Evolutionary conservation across 2,888 invertebrate species (phyloP).

Genomic region (Listrodromus nycthemerus): DNA sequence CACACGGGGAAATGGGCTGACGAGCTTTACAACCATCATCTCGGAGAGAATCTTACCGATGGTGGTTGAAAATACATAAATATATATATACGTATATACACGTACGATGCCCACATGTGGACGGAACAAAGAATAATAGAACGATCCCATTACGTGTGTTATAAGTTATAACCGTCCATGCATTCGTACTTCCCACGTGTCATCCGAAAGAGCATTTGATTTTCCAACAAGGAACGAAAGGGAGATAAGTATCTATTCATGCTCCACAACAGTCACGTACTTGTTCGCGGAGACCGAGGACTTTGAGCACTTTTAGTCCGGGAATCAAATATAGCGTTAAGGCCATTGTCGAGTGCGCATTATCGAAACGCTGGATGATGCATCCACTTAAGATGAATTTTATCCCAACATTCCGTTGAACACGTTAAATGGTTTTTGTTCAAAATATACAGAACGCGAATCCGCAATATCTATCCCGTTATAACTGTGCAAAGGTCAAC

Average conservation of each 20-base stretch:
- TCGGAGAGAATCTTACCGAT: conserved; percentile 25
- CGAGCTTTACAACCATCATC: conserved; percentile 62
- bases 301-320: conserved; percentile 45
- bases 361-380: background rate
- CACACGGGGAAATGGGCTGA: conserved; percentile 69
- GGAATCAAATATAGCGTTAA: conserved; percentile 61
- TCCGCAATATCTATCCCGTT: too few species aligned
- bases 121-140: conserved; percentile 35
- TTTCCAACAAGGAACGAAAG: conserved; percentile 49
- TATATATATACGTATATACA: background rate
- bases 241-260: conserved; percentile 50
- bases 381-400: background rate
- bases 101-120: conserved; percentile 4
- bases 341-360: conserved; percentile 38
- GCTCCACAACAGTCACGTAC: conserved; percentile 51
- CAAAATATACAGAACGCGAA: too few species aligned
- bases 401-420: background rate
- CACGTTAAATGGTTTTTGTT: too few species aligned
- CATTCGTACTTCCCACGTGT: conserved; percentile 59
- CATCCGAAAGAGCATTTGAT: conserved; percentile 55
- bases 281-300: conserved; percentile 61
- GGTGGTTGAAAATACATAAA: conserved; percentile 23
- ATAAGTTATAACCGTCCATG: conserved; percentile 1
- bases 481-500: too few species aligned
- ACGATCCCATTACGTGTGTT: conserved; percentile 2